Evolutionary conservation across 2,797 vertebrate genomes (phyloP), one percentile per base, ranked within the genome.

Genomic region (Buphagus erythrorhynchus): DNA sequence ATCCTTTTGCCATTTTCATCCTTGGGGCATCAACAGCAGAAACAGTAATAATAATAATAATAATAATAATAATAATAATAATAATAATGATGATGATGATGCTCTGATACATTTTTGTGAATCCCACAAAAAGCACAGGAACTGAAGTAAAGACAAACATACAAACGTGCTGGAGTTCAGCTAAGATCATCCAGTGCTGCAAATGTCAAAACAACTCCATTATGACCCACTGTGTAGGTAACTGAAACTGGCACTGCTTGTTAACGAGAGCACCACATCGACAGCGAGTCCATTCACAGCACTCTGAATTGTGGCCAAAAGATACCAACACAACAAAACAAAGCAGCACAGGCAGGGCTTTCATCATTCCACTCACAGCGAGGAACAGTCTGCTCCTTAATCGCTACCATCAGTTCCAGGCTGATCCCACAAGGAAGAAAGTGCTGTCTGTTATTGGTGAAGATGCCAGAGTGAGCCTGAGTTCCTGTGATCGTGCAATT

Each of bases 21-120:
- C 86, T 93, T 80, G 52, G 61, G 89, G 91, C 74, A 92, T 83
- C 74, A 91, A 91, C 42, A 86, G 68, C 58, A 92, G 73, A 95
- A 86, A 55, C 49, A 28, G 4, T 13, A 72, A 38, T 4, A 29
- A 52, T 31, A 71, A 26, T 25, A 55, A 29, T n/a, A 46, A 29
- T 21, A 45, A 49, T 36, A 63, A 38, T n/a, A 45, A 62, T 11
- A 45, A 42, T 31, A 29, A 6, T 16, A 79, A 36, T 5, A 28
- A 46, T 31, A 69, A 31, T n/a, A 61, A 52, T 31, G 38, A 62
- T 20, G 40, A 33, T 67, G 26, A 5, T 16, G 68, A 71, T 62
- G 35, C 13, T 89, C 22, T 45, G 78, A 72, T 68, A 63, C 1
- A 46, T 67, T 93, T 96, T 79, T 82, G 48, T 90, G 40, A 57